phyloP scores from a whole-genome alignment of 1,140 invertebrate species.

The Bicyclus anynana region DNA sequence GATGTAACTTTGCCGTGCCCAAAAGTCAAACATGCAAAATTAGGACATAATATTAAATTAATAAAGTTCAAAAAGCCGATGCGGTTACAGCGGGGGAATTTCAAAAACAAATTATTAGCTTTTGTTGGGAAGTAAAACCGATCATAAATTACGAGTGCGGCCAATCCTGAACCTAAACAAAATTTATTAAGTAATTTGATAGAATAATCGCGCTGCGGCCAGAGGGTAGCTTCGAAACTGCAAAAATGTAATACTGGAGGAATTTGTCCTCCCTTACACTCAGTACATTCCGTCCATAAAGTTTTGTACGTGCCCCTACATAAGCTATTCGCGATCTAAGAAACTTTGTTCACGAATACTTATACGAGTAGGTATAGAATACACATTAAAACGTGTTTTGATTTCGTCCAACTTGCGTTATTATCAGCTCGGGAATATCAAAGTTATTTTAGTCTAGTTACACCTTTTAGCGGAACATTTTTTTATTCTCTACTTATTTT shows the following conservation, averaged over 20 bases:
- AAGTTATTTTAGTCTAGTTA: too few species aligned
- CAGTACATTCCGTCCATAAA: not conserved
- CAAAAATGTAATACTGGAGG: conserved; percentile 8
- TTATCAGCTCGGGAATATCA: too few species aligned
- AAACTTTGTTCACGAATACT: too few species aligned
- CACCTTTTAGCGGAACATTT: too few species aligned
- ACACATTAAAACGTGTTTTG: too few species aligned
- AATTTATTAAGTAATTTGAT: conserved; percentile 59
- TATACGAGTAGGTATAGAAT: too few species aligned
- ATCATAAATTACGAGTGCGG: conserved; percentile 63
- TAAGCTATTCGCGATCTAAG: not conserved
- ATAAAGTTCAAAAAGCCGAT: conserved; percentile 50
- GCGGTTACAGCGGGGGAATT: conserved; percentile 42
- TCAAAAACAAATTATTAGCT: conserved; percentile 62
- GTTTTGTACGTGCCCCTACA: not conserved
- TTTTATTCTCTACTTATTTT: too few species aligned
- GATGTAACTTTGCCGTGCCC: conserved; percentile 5
- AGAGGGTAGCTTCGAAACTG: conserved; percentile 12
- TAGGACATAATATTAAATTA: conserved; percentile 57
- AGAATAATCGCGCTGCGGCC: conserved; percentile 33
- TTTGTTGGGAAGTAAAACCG: conserved; percentile 63
- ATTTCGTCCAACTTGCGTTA: too few species aligned
- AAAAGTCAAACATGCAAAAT: conserved; percentile 49
- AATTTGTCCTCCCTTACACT: conserved; percentile 12
- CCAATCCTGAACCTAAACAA: conserved; percentile 49